Conservation (phyloP, 2,797 vertebrate species). For the Okamejei kenojei region DNA sequence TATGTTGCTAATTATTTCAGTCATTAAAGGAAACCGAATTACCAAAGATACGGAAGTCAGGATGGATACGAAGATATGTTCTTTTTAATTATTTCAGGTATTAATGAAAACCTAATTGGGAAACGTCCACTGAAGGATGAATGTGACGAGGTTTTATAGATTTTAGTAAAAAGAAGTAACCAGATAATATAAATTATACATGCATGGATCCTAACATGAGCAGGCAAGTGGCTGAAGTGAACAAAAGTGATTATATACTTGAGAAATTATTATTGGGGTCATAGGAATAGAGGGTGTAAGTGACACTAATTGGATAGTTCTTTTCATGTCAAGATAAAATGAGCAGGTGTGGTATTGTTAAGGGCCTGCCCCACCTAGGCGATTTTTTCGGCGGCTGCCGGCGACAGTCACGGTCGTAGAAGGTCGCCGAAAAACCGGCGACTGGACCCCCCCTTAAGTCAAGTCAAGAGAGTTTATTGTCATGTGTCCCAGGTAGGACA, state of each 20-base stretch:
- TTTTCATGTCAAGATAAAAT: too few species aligned
- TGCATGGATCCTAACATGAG: not conserved
- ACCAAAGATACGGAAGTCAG: not conserved
- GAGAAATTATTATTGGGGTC: not conserved
- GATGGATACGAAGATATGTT: not conserved
- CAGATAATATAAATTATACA: not conserved
- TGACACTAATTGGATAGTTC: too few species aligned
- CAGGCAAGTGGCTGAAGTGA: not conserved
- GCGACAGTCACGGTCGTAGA: too few species aligned
- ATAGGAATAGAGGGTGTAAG: not conserved
- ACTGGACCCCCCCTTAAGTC: too few species aligned
- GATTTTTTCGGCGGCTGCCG: too few species aligned
- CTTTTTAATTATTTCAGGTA: not conserved
- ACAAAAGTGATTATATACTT: not conserved
- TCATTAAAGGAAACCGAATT: slow-evolving; percentile 13
- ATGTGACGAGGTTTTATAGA: not conserved
- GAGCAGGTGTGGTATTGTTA: too few species aligned
- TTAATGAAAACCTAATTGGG: not conserved
- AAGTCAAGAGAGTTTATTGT: too few species aligned
- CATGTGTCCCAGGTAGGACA: too few species aligned
- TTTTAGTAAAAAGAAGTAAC: not conserved
- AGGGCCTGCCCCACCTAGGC: too few species aligned
- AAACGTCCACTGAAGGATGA: not conserved
- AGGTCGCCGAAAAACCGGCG: too few species aligned
- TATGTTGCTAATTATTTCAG: slow-evolving; percentile 4